A percentile compares a stretch with the other conserved stretches of the same genome.
These are phyloP conservation scores for Artibeus lituratus DNA, from an alignment of 2,797 vertebrate species.

Conservation along the genomic window DNA sequence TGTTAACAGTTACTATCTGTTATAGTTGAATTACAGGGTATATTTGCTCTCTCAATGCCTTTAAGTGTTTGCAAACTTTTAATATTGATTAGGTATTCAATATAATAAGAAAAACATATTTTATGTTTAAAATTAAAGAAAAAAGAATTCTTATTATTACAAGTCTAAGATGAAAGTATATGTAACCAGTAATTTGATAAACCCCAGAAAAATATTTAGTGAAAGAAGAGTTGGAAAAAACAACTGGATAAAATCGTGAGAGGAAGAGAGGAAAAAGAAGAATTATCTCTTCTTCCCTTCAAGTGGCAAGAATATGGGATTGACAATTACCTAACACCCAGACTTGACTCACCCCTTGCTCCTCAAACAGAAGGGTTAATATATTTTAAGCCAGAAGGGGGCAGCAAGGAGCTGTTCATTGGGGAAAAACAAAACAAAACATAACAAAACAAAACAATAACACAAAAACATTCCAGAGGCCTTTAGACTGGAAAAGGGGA, in stretches of 20 bases:
- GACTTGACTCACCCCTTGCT: background rate
- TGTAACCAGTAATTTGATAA: background rate
- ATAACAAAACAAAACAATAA: background rate
- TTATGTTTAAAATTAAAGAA: background rate
- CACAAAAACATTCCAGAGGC: background rate
- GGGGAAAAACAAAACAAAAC: background rate
- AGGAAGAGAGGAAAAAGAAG: background rate
- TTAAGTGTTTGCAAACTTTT: background rate
- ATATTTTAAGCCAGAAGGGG: conserved; percentile 60
- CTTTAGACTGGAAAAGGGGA: background rate
- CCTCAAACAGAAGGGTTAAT: background rate
- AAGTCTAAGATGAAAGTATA: background rate
- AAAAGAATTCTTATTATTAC: background rate
- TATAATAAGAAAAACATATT: background rate
- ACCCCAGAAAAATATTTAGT: background rate
- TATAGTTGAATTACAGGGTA: background rate
- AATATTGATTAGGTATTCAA: background rate
- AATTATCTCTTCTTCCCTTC: background rate
- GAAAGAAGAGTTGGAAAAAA: background rate
- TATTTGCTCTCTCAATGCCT: background rate
- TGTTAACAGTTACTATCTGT: background rate
- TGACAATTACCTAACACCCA: background rate
- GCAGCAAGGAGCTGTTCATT: conserved; percentile 67
- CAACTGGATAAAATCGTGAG: background rate
- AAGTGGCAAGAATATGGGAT: background rate